Percentiles rank a stretch among this genome's conserved stretches.
Conservation (phyloP, 2,797 vertebrate species). For the Gymnoscopelus microlampas region DNA sequence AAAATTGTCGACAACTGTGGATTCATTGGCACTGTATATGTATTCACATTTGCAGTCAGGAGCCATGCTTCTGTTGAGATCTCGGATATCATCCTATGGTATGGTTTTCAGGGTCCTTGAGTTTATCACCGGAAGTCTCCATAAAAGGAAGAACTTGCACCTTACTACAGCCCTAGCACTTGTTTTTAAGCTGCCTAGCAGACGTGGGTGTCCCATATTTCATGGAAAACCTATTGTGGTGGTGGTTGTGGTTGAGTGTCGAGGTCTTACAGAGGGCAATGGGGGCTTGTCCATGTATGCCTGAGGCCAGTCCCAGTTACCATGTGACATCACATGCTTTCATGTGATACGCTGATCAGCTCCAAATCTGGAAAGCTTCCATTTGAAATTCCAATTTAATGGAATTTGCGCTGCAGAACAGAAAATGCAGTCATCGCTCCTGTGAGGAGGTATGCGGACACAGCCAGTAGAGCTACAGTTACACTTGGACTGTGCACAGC, state of each 20-base stretch:
- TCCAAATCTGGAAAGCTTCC: constrained; percentile 79
- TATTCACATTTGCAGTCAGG: too few relatives aligned
- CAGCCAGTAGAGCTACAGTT: constrained; percentile 57
- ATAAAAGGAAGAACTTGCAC: too few relatives aligned
- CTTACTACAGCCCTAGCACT: neutral
- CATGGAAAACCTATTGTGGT: constrained; percentile 1
- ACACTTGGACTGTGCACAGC: constrained; percentile 37
- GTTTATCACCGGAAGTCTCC: too few relatives aligned
- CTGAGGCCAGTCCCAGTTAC: constrained; percentile 58
- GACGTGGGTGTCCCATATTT: neutral
- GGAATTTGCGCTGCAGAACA: constrained; percentile 79
- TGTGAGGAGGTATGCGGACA: constrained; percentile 68
- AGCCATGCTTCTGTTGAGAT: too few relatives aligned
- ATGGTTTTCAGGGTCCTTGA: too few relatives aligned
- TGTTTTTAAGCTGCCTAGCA: neutral
- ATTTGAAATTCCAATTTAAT: constrained; percentile 84
- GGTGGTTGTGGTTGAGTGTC: neutral
- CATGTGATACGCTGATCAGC: constrained; percentile 84
- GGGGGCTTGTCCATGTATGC: constrained; percentile 51
- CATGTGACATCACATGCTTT: constrained; percentile 88
- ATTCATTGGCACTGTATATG: too few relatives aligned
- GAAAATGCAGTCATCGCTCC: constrained; percentile 70
- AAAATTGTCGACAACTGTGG: too few relatives aligned
- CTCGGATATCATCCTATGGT: too few relatives aligned
- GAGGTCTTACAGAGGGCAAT: constrained; percentile 56